Evolutionary conservation across 2,888 invertebrate species (phyloP), one percentile per base, ranked within the genome.

Genomic region (Apotomis capreana): DNA sequence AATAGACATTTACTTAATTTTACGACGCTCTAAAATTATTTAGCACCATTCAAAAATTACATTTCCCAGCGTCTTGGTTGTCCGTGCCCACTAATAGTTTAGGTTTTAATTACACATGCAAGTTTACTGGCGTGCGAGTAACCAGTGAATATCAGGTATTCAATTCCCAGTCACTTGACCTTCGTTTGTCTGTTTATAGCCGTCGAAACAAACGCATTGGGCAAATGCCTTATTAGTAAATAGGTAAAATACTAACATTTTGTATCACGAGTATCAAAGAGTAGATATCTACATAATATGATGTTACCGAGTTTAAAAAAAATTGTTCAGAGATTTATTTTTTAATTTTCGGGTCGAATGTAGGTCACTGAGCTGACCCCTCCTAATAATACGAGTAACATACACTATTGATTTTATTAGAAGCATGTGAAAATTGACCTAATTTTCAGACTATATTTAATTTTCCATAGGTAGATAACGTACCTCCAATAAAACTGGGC

Each of bases 101-200:
- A 15, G 55, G 55, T 65, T 44, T 65, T 70, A 70, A 70, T 67
- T 70, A 67, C 13, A 65, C 36, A 67, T 60, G 70, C 60, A 46
- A 67, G 52, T 70, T 65, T n/a, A 67, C 54, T 60, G 60, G 49
- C 65, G 70, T 70, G 70, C 60, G 65, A 70, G 55, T 57, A 65
- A 61, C 60, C 54, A 55, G 55, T 69, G 68, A 55, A 69, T 55
- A 65, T 70, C 64, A 58, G 60, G 60, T 57, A 70, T 67, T 70
- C 60, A 70, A 55, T 70, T 67, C 55, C 65, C 71, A 71, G 67
- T 71, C 67, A 71, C 71, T 71, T 61, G 71, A 68, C 71, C 71
- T 71, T 68, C 71, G 67, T 59, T 57, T 36, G 13, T 37, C 57
- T 51, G 15, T 44, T 51, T 52, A 51, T 15, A 64, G 64, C 55